Base-by-base conservation (phyloP, 2,888 invertebrate species). In the Leistus spinibarbis region DNA sequence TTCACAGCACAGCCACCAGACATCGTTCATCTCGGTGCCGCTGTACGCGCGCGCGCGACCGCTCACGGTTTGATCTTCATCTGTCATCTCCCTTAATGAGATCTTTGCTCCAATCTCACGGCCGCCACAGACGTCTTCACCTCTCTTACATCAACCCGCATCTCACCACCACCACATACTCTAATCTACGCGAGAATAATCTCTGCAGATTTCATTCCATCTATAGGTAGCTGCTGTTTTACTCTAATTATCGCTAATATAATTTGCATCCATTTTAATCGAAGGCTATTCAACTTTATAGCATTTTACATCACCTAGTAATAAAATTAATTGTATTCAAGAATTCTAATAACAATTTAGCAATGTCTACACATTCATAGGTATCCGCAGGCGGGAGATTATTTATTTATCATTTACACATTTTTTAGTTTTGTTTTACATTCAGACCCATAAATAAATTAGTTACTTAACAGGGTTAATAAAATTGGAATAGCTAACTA, bases 41-140 rank as follows among this genome's bases (percentile, higher is more conserved):
- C 65, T 76, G 67, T 69, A 19, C 54, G 57, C 64, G 65, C 57
- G 64, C 13, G 22, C 57, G 20, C 67, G 68, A 40, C n/a, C 65
- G 54, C 70, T 57, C 53, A n/a, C 68, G 76, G 79, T 78, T 77
- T 80, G 83, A 83, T 83, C 83, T 83, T 83, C 82, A 84, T 83
- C 83, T 84, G 84, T 83, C 84, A 83, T 82, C 81, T 79, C 79
- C 80, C 81, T 57, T 84, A 84, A 84, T 84, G 83, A 84, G 84
- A 83, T 84, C 82, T 82, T 81, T 79, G 79, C 78, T 78, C 80
- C 80, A 81, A 83, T 83, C 83, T 40, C 40, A 40, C 40, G 40
- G 40, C 40, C 40, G 40, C 40, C 40, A 40, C 40, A 40, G 40
- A 40, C 40, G 40, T 40, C 40, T 40, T 40, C 40, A 40, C 40